A percentile compares a stretch with the other conserved stretches of the same genome.
Conservation (phyloP, 2,888 invertebrate genomes). For the Apodemia zela region DNA sequence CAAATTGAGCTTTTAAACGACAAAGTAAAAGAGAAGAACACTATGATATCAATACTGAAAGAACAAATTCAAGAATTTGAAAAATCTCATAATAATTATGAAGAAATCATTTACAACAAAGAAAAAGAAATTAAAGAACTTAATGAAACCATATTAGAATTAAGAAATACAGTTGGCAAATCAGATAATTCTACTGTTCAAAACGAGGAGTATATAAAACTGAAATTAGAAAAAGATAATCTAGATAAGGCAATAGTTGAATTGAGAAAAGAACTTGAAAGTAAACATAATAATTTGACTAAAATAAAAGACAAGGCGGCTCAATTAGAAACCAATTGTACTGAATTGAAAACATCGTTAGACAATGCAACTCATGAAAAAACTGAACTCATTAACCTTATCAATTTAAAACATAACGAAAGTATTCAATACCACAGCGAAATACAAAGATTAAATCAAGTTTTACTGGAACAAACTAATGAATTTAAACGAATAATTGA, state of each 20-base stretch:
- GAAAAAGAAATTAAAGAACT: conserved; percentile 64
- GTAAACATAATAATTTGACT: conserved; percentile 45
- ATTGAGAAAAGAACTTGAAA: conserved; percentile 41
- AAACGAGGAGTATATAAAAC: conserved; percentile 51
- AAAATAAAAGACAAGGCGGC: conserved; percentile 44
- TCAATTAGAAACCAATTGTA: conserved; percentile 44
- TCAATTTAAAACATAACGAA: conserved; percentile 92
- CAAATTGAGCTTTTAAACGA: conserved; percentile 47
- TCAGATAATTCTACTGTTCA: conserved; percentile 46
- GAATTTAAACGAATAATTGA: conserved; percentile 56
- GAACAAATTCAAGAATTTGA: conserved; percentile 42
- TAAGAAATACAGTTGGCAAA: conserved; percentile 52
- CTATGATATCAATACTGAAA: conserved; percentile 45
- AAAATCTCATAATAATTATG: conserved; percentile 39
- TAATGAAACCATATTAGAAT: conserved; percentile 53
- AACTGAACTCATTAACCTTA: conserved; percentile 84
- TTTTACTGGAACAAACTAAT: conserved; percentile 74
- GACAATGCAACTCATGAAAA: conserved; percentile 75
- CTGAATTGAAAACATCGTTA: conserved; percentile 49
- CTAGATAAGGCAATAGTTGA: conserved; percentile 47
- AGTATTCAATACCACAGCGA: conserved; percentile 91
- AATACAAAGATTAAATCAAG: conserved; percentile 87
- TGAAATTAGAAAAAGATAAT: conserved; percentile 51
- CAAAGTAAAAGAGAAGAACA: conserved; percentile 48
- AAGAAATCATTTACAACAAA: conserved; percentile 44